Evolutionary conservation across 2,888 invertebrate genomes (phyloP).

Genomic region (Laspeyria flexula): DNA sequence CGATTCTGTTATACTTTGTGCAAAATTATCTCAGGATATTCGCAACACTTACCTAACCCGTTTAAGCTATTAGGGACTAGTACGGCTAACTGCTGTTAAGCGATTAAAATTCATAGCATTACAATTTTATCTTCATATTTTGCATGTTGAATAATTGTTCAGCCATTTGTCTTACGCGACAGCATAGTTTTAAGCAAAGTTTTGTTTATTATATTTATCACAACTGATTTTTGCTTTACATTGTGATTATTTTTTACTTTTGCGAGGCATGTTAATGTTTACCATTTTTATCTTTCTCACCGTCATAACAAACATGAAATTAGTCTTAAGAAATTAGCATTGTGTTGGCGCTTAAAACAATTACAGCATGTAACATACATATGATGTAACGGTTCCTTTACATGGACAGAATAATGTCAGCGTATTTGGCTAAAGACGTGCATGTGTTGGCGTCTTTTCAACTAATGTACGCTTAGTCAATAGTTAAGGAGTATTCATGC

Average conservation of each 20-base stretch:
- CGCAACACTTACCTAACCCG: constrained; percentile 23
- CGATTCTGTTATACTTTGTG: constrained; percentile 28
- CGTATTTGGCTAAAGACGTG: too few relatives aligned
- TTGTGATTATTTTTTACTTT: too few relatives aligned
- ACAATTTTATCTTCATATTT: constrained; percentile 39
- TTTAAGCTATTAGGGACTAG: constrained; percentile 33
- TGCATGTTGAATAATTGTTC: constrained; percentile 34
- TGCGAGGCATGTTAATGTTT: too few relatives aligned
- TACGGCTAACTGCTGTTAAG: constrained; percentile 29
- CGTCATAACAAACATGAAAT: too few relatives aligned
- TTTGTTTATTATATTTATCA: too few relatives aligned
- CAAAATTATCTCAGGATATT: constrained; percentile 29
- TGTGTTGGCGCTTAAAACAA: too few relatives aligned
- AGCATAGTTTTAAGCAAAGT: background rate
- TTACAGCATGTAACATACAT: too few relatives aligned
- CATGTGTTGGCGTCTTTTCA: constrained; percentile 12
- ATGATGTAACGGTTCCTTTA: too few relatives aligned
- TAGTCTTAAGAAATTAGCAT: too few relatives aligned
- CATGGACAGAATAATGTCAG: too few relatives aligned
- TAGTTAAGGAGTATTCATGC: constrained; percentile 23
- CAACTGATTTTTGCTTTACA: too few relatives aligned
- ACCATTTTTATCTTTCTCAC: too few relatives aligned
- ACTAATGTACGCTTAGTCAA: constrained; percentile 8
- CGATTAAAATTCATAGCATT: constrained; percentile 42
- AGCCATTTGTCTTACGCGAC: constrained; percentile 23